Conservation (phyloP, 2,888 invertebrate genomes). For the Busseola fusca region DNA sequence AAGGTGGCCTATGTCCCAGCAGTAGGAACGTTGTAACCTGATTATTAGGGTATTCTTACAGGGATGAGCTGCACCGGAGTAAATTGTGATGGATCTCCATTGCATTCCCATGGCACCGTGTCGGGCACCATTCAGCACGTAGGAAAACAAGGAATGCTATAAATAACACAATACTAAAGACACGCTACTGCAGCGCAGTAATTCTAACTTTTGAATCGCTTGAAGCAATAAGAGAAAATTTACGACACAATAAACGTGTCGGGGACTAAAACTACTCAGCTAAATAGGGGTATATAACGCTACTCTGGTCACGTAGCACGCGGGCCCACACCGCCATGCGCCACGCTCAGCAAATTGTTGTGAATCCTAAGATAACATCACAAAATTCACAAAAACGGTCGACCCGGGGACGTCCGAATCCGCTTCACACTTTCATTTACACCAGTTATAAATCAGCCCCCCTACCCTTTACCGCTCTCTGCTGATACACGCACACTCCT, state of each 20-base stretch:
- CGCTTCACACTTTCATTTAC: constrained; percentile 55
- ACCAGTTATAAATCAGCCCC: constrained; percentile 54
- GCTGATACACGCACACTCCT: constrained; percentile 52
- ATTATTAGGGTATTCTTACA: neutral
- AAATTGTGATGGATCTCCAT: neutral
- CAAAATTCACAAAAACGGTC: constrained; percentile 51
- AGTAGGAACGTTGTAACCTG: neutral
- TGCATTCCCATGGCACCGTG: neutral
- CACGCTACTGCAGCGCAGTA: constrained; percentile 36
- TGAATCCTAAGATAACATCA: constrained; percentile 58
- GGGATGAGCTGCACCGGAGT: neutral
- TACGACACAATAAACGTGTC: constrained; percentile 54
- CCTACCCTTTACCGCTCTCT: constrained; percentile 4
- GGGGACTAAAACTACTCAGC: constrained; percentile 44
- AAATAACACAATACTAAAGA: constrained; percentile 35
- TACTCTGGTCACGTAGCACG: constrained; percentile 53
- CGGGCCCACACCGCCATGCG: constrained; percentile 21
- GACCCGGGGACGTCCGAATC: constrained; percentile 16
- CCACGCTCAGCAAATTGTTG: constrained; percentile 51
- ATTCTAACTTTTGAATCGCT: constrained; percentile 55
- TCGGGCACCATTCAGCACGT: constrained; percentile 6
- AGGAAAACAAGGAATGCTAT: constrained; percentile 13
- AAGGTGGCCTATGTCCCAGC: neutral
- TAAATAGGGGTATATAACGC: constrained; percentile 44
- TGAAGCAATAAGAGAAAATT: constrained; percentile 47